phyloP scores from a whole-genome alignment of 2,888 invertebrate genomes.

The Agonopterix subpropinquella region DNA sequence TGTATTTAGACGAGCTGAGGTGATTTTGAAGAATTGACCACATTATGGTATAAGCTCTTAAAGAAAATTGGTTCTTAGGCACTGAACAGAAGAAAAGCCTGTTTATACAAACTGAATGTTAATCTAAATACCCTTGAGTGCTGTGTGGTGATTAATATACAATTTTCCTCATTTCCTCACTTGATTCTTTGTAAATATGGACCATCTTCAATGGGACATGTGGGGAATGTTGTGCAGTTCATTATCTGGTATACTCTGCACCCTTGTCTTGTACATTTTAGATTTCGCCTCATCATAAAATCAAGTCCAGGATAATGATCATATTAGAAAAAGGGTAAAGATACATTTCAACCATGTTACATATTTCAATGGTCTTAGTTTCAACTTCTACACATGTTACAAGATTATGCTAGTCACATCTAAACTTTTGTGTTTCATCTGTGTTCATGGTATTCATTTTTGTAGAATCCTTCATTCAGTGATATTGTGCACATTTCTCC shows the following conservation, averaged over 20 bases:
- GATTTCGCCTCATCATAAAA: neutral
- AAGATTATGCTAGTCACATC: neutral
- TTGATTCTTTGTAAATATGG: neutral
- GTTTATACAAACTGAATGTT: too few species aligned
- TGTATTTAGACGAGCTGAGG: neutral
- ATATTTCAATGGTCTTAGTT: neutral
- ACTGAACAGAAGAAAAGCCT: neutral
- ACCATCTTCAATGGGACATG: neutral
- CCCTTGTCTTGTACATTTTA: neutral
- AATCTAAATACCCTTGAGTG: too few species aligned
- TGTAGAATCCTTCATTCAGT: neutral
- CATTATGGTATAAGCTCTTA: slow-evolving; percentile 4
- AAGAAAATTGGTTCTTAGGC: slow-evolving; percentile 1
- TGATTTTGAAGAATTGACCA: slow-evolving; percentile 7
- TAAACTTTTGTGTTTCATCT: neutral
- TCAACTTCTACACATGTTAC: neutral
- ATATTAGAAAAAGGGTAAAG: neutral
- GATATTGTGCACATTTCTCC: neutral
- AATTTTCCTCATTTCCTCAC: neutral
- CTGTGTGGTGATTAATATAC: too few species aligned
- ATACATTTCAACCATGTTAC: neutral
- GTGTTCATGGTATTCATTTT: neutral
- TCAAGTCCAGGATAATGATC: neutral
- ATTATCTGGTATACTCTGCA: neutral
- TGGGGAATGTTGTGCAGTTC: neutral